These are phyloP conservation scores for Phalacrocorax brasilianus DNA, from an alignment of 2,113 vertebrate genomes.

Conservation along the genomic window DNA sequence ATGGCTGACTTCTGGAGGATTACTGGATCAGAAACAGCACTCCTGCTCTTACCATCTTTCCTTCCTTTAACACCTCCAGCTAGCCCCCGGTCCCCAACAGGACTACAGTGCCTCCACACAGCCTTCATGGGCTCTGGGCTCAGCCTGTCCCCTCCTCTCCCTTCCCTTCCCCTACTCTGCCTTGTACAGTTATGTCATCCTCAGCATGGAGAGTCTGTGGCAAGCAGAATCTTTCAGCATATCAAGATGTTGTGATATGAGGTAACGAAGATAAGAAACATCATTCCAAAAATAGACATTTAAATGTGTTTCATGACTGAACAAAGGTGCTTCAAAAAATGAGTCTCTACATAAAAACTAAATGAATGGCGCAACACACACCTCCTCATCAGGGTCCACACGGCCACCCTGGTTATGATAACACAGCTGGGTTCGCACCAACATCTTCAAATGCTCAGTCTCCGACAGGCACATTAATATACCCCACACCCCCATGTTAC, in stretches of 20 bases:
- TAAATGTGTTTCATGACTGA: neutral
- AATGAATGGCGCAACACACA: neutral
- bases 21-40: neutral
- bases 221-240: neutral
- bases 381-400: neutral
- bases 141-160: neutral
- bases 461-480: fast-evolving
- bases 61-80: neutral
- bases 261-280: neutral
- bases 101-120: neutral
- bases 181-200: neutral
- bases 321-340: neutral
- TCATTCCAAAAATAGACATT: neutral
- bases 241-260: neutral
- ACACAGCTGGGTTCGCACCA: fast-evolving
- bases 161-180: neutral
- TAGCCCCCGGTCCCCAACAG: neutral
- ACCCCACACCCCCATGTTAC: fast-evolving
- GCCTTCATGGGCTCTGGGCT: neutral
- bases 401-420: neutral
- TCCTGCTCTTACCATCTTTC: neutral
- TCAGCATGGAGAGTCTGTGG: neutral
- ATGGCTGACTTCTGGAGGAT: neutral
- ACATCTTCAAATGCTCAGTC: neutral
- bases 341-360: neutral